Percentiles rank a stretch among this genome's conserved stretches.
phyloP scores from a whole-genome alignment of 2,797 vertebrate genomes.

The Numenius phaeopus region DNA sequence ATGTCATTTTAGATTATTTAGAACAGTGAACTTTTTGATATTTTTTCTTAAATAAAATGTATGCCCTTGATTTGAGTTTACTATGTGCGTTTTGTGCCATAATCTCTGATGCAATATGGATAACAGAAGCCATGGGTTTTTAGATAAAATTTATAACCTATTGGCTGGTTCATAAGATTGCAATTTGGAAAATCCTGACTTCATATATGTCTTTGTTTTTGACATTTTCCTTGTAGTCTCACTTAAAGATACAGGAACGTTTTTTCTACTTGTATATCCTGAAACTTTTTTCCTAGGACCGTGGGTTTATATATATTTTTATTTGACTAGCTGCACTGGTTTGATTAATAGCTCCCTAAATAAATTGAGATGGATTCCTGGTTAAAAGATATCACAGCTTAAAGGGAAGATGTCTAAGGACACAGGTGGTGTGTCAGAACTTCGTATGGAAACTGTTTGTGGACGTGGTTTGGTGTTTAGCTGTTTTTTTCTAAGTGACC shows the following conservation, averaged over 20 bases:
- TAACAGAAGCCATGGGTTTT: neutral
- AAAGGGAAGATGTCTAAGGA: neutral
- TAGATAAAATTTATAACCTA: neutral
- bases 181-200: neutral
- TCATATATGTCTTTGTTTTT: neutral
- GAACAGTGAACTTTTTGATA: neutral
- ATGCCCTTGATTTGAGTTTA: neutral
- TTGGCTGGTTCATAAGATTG: neutral
- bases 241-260: accelerated
- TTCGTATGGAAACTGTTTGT: neutral
- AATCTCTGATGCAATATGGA: neutral
- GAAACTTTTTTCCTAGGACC: neutral
- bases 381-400: neutral
- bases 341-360: neutral
- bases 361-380: neutral
- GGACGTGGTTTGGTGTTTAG: accelerated
- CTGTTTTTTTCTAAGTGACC: accelerated
- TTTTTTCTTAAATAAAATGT: neutral
- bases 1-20: neutral
- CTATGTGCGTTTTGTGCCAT: neutral
- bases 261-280: neutral
- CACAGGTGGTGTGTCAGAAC: accelerated
- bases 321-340: neutral
- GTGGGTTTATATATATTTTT: neutral
- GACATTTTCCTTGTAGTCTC: neutral